These are phyloP conservation scores for Troides oblongomaculatus DNA, from an alignment of 2,888 invertebrate genomes.

Conservation along the genomic window DNA sequence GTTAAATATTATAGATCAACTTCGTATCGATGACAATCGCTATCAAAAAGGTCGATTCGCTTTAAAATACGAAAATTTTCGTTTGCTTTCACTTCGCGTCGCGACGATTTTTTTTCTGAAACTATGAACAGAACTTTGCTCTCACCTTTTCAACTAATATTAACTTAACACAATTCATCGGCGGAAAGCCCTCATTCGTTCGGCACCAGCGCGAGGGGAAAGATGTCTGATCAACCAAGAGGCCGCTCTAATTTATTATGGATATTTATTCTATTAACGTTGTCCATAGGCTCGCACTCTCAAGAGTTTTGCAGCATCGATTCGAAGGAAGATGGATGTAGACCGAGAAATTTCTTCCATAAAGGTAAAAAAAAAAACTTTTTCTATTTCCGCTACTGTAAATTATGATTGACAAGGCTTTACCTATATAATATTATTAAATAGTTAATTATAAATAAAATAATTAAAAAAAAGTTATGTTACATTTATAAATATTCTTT, in stretches of 20 bases:
- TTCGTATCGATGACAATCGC: not conserved
- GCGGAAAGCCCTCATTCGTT: constrained; percentile 46
- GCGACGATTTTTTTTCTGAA: constrained; percentile 45
- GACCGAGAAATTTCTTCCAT: constrained; percentile 19
- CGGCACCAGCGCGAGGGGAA: constrained; percentile 46
- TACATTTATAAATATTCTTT: too few relatives aligned
- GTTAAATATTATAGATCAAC: too few relatives aligned
- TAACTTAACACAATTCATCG: constrained; percentile 53
- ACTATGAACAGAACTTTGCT: constrained; percentile 45
- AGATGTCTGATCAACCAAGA: constrained; percentile 55
- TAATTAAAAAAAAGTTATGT: too few relatives aligned
- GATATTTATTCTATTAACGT: constrained; percentile 46
- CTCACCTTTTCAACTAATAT: constrained; percentile 55
- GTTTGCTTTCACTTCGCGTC: constrained; percentile 66
- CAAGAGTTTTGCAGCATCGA: constrained; percentile 54
- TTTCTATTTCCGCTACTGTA: too few relatives aligned
- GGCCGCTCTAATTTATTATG: constrained; percentile 53
- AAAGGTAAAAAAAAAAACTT: constrained; percentile 13
- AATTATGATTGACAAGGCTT: too few relatives aligned
- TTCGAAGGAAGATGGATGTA: constrained; percentile 33
- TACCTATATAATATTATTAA: too few relatives aligned
- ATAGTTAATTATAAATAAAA: too few relatives aligned
- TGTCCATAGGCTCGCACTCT: constrained; percentile 42
- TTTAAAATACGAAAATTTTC: constrained; percentile 38
- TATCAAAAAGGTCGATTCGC: constrained; percentile 12